Evolutionary conservation across 2,113 vertebrate genomes (phyloP).

Genomic region (Burhinus bistriatus): DNA sequence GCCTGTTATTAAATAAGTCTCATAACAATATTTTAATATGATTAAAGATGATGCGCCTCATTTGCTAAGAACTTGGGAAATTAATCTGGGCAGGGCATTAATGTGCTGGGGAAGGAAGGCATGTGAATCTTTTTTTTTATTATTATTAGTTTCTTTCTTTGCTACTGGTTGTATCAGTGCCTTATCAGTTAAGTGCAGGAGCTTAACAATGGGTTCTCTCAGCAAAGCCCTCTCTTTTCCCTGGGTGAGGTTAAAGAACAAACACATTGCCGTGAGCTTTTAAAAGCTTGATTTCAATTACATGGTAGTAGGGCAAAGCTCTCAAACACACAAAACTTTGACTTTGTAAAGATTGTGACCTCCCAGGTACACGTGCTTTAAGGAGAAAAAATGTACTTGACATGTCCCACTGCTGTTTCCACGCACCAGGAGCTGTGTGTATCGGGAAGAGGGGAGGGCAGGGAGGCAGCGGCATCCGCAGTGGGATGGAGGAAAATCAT

Average conservation of each 20-base stretch:
- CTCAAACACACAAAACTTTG: slow-evolving; percentile 66
- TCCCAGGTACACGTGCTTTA: slow-evolving; percentile 62
- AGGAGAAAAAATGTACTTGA: slow-evolving; percentile 64
- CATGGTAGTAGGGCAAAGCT: slow-evolving; percentile 68
- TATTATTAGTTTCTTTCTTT: slow-evolving; percentile 50
- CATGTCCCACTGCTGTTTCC: slow-evolving; percentile 58
- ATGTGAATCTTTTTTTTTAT: slow-evolving; percentile 23
- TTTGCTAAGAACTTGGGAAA: not conserved
- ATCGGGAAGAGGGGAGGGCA: not conserved
- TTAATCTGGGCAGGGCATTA: not conserved
- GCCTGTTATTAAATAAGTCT: slow-evolving; percentile 5
- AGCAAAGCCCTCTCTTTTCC: not conserved
- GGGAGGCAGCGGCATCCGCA: rapidly evolving
- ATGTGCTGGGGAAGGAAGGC: not conserved
- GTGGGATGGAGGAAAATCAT: not conserved
- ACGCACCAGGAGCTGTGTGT: not conserved
- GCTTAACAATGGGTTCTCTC: not conserved
- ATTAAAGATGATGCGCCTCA: not conserved
- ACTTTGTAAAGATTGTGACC: slow-evolving; percentile 68
- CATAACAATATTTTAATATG: slow-evolving; percentile 35
- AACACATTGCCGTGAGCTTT: slow-evolving; percentile 54
- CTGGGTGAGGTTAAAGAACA: slow-evolving; percentile 33
- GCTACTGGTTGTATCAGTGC: slow-evolving; percentile 51
- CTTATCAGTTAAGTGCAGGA: slow-evolving; percentile 57
- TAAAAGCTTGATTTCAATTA: slow-evolving; percentile 65